A percentile compares a stretch with the other conserved stretches of the same genome.
These are phyloP conservation scores for Paramisgurnus dabryanus DNA, from an alignment of 2,113 vertebrate genomes.

Conservation along the genomic window DNA sequence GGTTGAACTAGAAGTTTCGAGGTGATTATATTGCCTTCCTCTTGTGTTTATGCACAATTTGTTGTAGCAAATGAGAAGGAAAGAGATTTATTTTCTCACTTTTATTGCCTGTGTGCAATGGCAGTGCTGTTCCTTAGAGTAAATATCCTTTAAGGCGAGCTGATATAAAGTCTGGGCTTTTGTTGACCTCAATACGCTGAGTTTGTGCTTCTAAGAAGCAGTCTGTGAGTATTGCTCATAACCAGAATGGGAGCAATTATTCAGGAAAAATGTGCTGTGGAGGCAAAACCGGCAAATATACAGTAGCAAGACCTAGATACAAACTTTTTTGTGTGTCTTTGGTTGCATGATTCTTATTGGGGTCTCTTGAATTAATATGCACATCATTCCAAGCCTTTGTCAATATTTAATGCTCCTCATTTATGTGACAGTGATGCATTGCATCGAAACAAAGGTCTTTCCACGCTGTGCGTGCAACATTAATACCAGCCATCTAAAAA, in stretches of 20 bases:
- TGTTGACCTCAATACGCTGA: conserved; percentile 12
- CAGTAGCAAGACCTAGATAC: conserved; percentile 19
- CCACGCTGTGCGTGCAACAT: not conserved
- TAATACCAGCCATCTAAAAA: not conserved
- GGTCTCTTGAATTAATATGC: not conserved
- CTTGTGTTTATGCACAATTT: not conserved
- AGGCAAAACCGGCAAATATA: conserved; percentile 28
- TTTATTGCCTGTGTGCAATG: not conserved
- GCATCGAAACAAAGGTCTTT: not conserved
- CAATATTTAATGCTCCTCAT: not conserved
- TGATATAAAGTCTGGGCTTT: not conserved
- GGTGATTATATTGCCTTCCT: not conserved
- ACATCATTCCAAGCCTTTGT: not conserved
- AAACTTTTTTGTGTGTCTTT: not conserved
- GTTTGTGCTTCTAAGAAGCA: conserved; percentile 8
- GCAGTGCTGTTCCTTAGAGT: not conserved
- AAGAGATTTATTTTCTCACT: no score
- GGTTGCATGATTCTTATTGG: not conserved
- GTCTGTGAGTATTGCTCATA: not conserved
- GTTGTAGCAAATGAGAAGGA: not conserved
- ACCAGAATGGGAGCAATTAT: conserved; percentile 19
- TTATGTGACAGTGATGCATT: conserved; percentile 20
- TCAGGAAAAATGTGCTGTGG: conserved; percentile 21
- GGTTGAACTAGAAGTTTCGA: not conserved
- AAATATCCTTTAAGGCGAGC: not conserved